phyloP scores from a whole-genome alignment of 2,113 vertebrate genomes.

The Paralichthys olivaceus region DNA sequence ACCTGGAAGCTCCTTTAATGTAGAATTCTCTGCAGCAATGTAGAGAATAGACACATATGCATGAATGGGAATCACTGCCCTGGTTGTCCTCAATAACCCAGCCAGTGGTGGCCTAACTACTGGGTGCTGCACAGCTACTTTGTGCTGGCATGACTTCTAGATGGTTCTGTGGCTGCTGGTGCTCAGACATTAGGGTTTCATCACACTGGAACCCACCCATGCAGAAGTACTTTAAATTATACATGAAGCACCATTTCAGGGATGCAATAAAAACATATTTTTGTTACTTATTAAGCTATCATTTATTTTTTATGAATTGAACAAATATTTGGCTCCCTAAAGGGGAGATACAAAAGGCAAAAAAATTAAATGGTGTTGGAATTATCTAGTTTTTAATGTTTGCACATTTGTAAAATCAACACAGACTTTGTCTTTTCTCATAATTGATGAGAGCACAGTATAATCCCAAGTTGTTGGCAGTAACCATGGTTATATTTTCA shows the following conservation, averaged over 20 bases:
- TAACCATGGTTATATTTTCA: too few relatives aligned
- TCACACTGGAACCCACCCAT: constrained; percentile 36
- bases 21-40: constrained; percentile 8
- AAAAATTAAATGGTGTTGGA: too few relatives aligned
- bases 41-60: constrained; percentile 2
- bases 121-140: constrained; percentile 50
- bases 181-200: constrained; percentile 29
- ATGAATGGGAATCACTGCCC: constrained; percentile 23
- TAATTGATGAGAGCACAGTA: neutral
- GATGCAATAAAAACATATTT: neutral
- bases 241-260: neutral
- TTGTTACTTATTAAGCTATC: neutral
- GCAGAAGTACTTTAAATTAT: constrained; percentile 34
- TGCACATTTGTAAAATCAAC: too few relatives aligned
- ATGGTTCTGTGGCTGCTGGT: constrained; percentile 43
- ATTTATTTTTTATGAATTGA: neutral
- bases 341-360: too few relatives aligned
- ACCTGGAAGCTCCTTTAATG: neutral
- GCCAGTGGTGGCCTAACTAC: constrained; percentile 49
- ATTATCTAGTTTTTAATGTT: too few relatives aligned
- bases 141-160: constrained; percentile 43
- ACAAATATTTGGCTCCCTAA: neutral
- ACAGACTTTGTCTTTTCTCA: neutral
- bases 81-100: constrained; percentile 46
- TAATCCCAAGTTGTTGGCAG: neutral